Conservation (phyloP, 2,113 vertebrate species). For the Herpetotheres cachinnans region DNA sequence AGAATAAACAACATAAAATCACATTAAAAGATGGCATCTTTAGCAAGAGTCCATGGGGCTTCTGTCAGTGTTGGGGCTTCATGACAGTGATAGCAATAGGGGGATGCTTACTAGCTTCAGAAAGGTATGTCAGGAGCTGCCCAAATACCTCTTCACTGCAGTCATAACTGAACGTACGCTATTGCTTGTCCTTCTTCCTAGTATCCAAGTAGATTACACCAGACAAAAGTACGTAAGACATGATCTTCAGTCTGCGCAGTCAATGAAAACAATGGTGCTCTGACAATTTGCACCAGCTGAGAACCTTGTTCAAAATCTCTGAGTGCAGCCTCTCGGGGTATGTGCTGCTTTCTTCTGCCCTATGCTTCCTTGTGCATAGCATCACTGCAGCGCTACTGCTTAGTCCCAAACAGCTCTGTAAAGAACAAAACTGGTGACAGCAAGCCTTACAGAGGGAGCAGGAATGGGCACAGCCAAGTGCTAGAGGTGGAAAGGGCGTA, state of each 20-base stretch:
- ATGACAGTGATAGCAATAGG: background rate
- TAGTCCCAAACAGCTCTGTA: background rate
- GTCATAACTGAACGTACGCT: background rate
- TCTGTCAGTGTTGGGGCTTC: background rate
- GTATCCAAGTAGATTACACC: background rate
- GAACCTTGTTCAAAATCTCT: background rate
- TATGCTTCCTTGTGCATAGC: accelerated
- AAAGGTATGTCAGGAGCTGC: background rate
- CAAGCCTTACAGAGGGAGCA: background rate
- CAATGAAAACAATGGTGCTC: background rate
- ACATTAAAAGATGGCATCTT: background rate
- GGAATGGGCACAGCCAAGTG: background rate
- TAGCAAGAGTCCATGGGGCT: background rate
- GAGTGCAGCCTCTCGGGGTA: background rate
- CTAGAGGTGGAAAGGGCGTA: background rate
- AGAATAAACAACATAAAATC: background rate
- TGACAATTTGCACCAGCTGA: background rate
- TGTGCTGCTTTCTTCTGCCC: background rate
- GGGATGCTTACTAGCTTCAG: background rate
- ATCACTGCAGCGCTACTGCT: background rate
- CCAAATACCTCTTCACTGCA: background rate
- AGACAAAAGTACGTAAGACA: background rate
- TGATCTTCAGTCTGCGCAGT: background rate
- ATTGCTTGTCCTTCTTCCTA: background rate
- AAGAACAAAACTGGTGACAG: background rate